These are phyloP conservation scores for Drosophila niveifrons DNA, from an alignment of 2,888 invertebrate species.

Conservation along the genomic window DNA sequence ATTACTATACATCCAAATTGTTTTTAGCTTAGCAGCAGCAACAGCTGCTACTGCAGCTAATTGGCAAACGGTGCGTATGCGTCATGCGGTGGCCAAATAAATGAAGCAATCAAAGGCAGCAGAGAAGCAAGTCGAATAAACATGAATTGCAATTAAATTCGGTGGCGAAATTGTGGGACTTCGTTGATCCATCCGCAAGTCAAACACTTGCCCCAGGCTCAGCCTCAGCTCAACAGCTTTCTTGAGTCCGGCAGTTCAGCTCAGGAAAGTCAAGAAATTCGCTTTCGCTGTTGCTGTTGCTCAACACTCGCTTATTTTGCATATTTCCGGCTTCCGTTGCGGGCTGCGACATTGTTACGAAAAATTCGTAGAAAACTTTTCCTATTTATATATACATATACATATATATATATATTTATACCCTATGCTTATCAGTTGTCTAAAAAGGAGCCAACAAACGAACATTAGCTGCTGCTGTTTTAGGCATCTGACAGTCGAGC, in stretches of 20 bases:
- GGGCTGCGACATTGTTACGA: slow-evolving; percentile 48
- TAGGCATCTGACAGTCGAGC: slow-evolving; percentile 11
- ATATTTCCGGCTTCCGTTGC: slow-evolving; percentile 59
- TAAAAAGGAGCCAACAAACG: neutral
- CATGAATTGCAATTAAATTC: slow-evolving; percentile 41
- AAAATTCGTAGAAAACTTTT: slow-evolving; percentile 38
- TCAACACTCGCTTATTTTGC: slow-evolving; percentile 50
- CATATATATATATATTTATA: slow-evolving; percentile 4
- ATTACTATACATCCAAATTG: slow-evolving; percentile 2
- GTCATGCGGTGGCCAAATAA: slow-evolving; percentile 25
- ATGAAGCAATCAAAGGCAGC: slow-evolving; percentile 17
- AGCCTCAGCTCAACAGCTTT: slow-evolving; percentile 23
- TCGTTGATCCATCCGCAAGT: slow-evolving; percentile 33
- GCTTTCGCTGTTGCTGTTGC: neutral
- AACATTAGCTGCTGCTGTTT: neutral
- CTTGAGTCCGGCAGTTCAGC: slow-evolving; percentile 28
- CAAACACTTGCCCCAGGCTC: slow-evolving; percentile 28
- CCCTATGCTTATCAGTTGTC: neutral
- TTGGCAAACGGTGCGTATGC: slow-evolving; percentile 56
- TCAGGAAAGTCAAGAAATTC: slow-evolving; percentile 28
- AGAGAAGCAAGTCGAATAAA: slow-evolving; percentile 20
- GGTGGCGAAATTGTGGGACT: slow-evolving; percentile 23
- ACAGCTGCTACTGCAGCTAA: slow-evolving; percentile 45
- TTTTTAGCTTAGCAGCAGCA: slow-evolving; percentile 27
- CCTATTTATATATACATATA: slow-evolving; percentile 32